phyloP scores from a whole-genome alignment of 2,888 invertebrate genomes.

The Torymus tubicola region DNA sequence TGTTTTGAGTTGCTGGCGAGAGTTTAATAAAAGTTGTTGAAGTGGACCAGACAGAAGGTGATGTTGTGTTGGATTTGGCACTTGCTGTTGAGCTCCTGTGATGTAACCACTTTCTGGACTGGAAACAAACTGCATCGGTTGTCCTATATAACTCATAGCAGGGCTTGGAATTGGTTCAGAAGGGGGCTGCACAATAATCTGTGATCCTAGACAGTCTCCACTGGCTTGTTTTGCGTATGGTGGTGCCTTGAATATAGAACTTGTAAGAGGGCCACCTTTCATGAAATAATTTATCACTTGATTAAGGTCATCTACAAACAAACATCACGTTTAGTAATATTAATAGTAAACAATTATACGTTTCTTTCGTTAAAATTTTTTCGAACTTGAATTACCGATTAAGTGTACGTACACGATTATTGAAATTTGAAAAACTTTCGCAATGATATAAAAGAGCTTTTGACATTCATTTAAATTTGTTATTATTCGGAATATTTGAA shows the following conservation, averaged over 20 bases:
- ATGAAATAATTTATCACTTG: conserved; percentile 68
- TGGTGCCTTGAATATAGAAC: conserved; percentile 51
- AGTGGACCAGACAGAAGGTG: background rate
- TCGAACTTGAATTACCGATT: too few relatives aligned
- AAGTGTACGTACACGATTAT: too few relatives aligned
- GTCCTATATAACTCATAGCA: background rate
- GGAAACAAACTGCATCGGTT: conserved; percentile 8
- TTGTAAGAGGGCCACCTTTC: conserved; percentile 63
- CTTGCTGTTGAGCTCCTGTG: background rate
- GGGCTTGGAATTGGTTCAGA: background rate
- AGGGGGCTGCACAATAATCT: conserved; percentile 12
- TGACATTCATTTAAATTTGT: too few relatives aligned
- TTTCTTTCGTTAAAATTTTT: too few relatives aligned
- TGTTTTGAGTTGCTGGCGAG: too few relatives aligned
- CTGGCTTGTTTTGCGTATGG: conserved; percentile 4
- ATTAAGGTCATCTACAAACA: conserved; percentile 64
- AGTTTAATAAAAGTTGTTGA: too few relatives aligned
- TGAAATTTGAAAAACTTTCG: too few relatives aligned
- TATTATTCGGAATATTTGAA: too few relatives aligned
- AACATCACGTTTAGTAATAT: background rate
- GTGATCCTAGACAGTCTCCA: conserved; percentile 14
- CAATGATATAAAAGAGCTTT: too few relatives aligned
- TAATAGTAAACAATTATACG: too few relatives aligned
- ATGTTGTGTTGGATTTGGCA: background rate
- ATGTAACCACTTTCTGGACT: background rate